Base-by-base conservation (phyloP, 1,140 invertebrate genomes). In the Zophobas atratus region DNA sequence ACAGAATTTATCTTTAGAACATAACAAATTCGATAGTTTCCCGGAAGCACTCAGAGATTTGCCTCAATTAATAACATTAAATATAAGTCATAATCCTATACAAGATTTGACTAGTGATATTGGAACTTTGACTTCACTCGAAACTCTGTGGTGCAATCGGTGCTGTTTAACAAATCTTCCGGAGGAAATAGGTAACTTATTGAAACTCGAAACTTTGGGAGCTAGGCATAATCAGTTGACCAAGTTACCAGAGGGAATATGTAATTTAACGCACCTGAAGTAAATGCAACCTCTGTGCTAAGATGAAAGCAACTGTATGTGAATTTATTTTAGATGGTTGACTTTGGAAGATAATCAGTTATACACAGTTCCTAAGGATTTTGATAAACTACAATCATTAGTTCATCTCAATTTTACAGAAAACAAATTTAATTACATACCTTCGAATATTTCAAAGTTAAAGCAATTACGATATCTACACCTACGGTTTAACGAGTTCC, bases 31-130 rank as follows among this genome's bases (percentile, higher is more conserved):
- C 53, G 91, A 89, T 81, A 90, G 91, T 41, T 89, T 92, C 81
- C 90, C 91, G 4, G 75, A 85, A n/a, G 88, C 89, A 80, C 88
- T 93, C 63, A 89, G 88, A 36, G 85, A 89, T 56, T 86, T 93
- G 77, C 88, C 90, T 77, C 90, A 91, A 83, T 87, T 97, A 36
- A 88, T 94, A 76, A 94, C 91, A 79, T 88, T 97, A 55, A 96
- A 97, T 85, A 86, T 97, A 55, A 95, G 95, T 78, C 90, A 94
- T 75, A 97, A 97, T 86, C 94, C 92, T 78, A 89, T 97, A 35
- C 87, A 86, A 57, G 84, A 84, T 2, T 84, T 97, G 70, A 93
- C 95, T 8, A 85, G 89, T 6, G 88, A 91, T 81, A 91, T 97
- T 79, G 92, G 92, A 4, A 83, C 86, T n/a, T 92, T 97, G 81